Evolutionary conservation across 2,113 vertebrate genomes (phyloP).

Genomic region (Atrichornis clamosus): DNA sequence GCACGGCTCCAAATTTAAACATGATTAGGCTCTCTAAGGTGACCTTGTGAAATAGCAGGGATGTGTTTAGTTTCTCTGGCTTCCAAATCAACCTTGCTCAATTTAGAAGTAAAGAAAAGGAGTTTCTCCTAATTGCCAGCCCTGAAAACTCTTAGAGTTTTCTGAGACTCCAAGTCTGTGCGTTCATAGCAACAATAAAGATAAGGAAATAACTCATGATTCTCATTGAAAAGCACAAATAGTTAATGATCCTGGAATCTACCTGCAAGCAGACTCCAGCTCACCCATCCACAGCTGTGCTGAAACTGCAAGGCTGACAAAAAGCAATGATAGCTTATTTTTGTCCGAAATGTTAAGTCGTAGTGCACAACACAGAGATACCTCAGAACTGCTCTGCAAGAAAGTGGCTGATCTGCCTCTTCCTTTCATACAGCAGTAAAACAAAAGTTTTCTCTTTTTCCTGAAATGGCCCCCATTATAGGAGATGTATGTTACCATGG

Average conservation of each 20-base stretch:
- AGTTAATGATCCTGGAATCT: background rate
- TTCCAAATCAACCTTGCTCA: background rate
- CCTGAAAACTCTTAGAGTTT: background rate
- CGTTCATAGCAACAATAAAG: background rate
- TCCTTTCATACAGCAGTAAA: background rate
- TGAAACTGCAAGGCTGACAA: background rate
- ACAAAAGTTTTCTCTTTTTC: background rate
- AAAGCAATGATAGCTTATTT: background rate
- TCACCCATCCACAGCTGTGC: background rate
- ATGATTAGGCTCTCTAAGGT: background rate
- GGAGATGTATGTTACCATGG: background rate
- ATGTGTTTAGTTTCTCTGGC: background rate
- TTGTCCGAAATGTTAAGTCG: background rate
- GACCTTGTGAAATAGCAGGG: background rate
- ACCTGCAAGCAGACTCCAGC: background rate
- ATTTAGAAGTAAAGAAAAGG: background rate
- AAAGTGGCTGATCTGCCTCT: background rate
- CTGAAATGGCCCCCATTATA: rapidly evolving
- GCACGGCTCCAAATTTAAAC: background rate
- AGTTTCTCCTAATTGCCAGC: background rate
- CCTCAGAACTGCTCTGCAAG: background rate
- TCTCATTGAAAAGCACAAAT: background rate
- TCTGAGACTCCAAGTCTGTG: background rate
- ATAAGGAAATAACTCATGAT: background rate
- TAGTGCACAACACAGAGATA: background rate